phyloP scores from a whole-genome alignment of 2,797 vertebrate species.

The Sebastes oblongus region DNA sequence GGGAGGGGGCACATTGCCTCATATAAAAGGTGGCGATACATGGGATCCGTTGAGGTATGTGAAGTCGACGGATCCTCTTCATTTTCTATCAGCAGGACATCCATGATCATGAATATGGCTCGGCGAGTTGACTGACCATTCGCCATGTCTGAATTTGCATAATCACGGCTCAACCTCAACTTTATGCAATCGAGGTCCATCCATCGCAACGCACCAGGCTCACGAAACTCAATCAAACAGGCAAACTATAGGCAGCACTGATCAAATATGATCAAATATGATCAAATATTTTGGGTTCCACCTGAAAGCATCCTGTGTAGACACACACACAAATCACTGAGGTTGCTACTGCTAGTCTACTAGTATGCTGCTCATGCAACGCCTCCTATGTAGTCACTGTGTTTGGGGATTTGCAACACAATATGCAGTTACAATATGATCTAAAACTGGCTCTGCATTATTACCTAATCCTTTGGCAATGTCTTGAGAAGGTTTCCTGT shows the following conservation, averaged over 20 bases:
- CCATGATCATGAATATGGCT: neutral
- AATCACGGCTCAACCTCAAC: neutral
- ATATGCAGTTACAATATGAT: neutral
- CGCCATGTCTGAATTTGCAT: neutral
- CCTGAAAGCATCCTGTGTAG: too few species aligned
- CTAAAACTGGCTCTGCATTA: neutral
- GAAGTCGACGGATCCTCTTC: neutral
- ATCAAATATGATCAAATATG: neutral
- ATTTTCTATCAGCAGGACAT: neutral
- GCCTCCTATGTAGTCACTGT: too few species aligned
- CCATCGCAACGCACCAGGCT: neutral
- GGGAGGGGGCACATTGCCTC: neutral
- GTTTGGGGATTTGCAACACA: too few species aligned
- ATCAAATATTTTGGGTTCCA: too few species aligned
- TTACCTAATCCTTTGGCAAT: neutral
- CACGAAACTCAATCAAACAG: neutral
- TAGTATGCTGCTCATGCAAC: too few species aligned
- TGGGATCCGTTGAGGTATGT: neutral
- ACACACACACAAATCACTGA: too few species aligned
- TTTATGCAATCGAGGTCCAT: neutral
- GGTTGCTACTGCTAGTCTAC: too few species aligned
- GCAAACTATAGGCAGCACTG: neutral
- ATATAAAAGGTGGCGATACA: neutral
- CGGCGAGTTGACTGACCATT: neutral
- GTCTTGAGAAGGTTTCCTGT: neutral